Conservation (phyloP, 2,888 invertebrate species). For the Phytoseiulus persimilis region DNA sequence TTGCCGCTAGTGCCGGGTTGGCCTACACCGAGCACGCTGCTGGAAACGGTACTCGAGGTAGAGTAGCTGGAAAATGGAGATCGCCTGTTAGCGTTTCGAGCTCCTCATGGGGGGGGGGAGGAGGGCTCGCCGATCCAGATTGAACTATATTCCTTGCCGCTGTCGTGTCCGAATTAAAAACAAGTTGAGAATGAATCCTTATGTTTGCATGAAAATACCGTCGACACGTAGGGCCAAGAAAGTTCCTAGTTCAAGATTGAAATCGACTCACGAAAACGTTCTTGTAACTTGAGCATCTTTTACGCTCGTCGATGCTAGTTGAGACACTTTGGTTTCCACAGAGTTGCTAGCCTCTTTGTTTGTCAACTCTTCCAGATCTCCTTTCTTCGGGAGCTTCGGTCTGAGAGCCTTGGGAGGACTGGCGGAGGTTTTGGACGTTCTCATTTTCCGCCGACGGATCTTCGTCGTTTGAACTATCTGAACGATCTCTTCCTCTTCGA, state of each 20-base stretch:
- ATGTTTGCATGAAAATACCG: too few relatives aligned
- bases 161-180: too few relatives aligned
- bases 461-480: conserved; percentile 34
- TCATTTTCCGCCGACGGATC: conserved; percentile 14
- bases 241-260: background rate
- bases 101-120: background rate
- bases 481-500: conserved; percentile 36
- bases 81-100: background rate
- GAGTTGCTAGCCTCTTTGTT: conserved; percentile 6
- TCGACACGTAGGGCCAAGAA: background rate
- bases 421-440: conserved; percentile 6
- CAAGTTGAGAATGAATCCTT: too few relatives aligned
- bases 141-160: too few relatives aligned
- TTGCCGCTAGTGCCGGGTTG: background rate
- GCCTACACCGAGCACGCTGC: background rate
- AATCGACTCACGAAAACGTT: conserved; percentile 6
- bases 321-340: background rate
- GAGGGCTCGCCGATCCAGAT: too few relatives aligned
- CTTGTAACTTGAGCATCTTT: conserved; percentile 17
- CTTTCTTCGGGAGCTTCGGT: conserved; percentile 22
- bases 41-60: background rate
- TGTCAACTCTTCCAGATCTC: conserved; percentile 8
- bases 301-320: background rate
- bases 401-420: conserved; percentile 11
- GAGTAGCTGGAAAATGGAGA: background rate